Conservation (phyloP, 2,888 invertebrate genomes). For the Troglohyphantes excavatus region DNA sequence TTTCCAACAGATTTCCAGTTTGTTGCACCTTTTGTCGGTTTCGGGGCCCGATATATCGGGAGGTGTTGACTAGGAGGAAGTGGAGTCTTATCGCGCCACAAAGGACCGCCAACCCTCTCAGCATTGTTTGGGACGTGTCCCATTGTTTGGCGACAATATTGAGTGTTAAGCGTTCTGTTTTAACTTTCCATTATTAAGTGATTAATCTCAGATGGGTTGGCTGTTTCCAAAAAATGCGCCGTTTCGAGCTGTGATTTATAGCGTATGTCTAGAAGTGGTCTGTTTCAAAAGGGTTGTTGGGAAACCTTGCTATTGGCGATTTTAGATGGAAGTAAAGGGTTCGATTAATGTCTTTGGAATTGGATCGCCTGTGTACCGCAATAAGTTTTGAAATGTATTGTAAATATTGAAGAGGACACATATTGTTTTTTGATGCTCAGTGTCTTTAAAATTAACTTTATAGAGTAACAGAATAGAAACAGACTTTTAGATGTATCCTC, state of each 20-base stretch:
- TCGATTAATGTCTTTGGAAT: too few species aligned
- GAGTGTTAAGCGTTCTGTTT: slow-evolving; percentile 76
- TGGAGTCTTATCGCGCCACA: slow-evolving; percentile 73
- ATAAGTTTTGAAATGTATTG: too few species aligned
- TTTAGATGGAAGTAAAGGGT: too few species aligned
- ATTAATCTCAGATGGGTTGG: slow-evolving; percentile 72
- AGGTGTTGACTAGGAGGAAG: slow-evolving; percentile 43
- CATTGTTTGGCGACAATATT: slow-evolving; percentile 75
- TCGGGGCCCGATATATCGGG: slow-evolving; percentile 73
- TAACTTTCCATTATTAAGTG: slow-evolving; percentile 73
- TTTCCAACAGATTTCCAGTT: slow-evolving; percentile 78
- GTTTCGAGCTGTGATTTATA: slow-evolving; percentile 68
- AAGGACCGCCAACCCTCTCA: slow-evolving; percentile 37
- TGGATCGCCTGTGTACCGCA: too few species aligned
- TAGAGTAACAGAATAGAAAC: too few species aligned
- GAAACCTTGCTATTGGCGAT: not conserved
- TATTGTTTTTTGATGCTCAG: too few species aligned
- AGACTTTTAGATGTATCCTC: too few species aligned
- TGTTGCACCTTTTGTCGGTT: slow-evolving; percentile 76
- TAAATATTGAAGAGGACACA: too few species aligned
- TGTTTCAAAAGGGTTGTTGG: not conserved
- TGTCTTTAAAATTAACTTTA: too few species aligned
- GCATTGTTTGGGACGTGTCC: slow-evolving; percentile 58
- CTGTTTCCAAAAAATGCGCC: slow-evolving; percentile 61
- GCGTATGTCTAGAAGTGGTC: slow-evolving; percentile 47